Conservation (phyloP, 92 coral and sea anemone genomes). For the Porites rus region DNA sequence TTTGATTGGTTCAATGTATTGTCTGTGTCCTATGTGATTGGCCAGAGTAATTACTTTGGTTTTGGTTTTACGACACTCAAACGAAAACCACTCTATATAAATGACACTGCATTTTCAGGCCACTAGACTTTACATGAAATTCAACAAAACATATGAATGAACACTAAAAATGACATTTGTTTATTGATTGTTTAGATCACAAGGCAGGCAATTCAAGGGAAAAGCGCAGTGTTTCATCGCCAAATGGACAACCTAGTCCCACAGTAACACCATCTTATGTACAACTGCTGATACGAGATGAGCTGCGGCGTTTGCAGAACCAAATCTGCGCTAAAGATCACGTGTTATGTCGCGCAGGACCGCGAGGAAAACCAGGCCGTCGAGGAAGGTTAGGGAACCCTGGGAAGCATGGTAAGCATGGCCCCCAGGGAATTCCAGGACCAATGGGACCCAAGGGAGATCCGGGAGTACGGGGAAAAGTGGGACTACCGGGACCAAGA, state of each 20-base stretch:
- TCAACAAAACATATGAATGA: no score
- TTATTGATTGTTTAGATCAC: neutral
- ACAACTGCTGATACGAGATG: neutral
- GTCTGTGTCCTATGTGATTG: no score
- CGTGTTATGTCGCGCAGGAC: conserved; percentile 22
- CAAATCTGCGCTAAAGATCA: conserved; percentile 28
- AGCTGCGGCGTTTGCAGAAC: conserved; percentile 25
- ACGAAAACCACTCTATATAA: no score
- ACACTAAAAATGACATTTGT: no score
- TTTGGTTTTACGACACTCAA: no score
- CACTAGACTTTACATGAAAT: no score
- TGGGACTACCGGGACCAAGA: conserved; percentile 57
- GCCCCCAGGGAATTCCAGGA: conserved; percentile 39
- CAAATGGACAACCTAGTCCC: neutral
- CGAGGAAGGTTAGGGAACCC: conserved; percentile 51
- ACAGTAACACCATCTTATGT: neutral
- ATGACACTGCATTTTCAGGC: no score
- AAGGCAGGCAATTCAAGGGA: neutral
- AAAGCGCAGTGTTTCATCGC: neutral
- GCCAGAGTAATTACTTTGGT: no score
- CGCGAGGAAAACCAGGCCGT: conserved; percentile 35
- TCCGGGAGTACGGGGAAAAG: conserved; percentile 50
- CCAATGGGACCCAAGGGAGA: conserved; percentile 36
- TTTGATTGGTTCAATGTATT: no score
- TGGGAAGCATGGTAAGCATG: conserved; percentile 70